phyloP scores from a whole-genome alignment of 2,113 vertebrate species.

The Delphinapterus leucas region DNA sequence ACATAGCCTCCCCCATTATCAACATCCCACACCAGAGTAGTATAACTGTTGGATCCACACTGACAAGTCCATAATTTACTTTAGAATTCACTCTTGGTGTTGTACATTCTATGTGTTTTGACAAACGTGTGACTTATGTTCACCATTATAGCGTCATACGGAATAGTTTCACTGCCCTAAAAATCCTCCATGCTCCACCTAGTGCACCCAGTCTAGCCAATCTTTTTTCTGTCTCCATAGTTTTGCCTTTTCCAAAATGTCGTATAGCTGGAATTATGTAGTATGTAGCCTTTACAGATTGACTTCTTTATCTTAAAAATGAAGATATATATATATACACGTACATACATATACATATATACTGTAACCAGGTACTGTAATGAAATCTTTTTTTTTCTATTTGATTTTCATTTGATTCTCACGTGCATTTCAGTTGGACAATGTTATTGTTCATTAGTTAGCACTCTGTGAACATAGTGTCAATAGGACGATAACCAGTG shows the following conservation, averaged over 20 bases:
- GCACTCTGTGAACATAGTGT: not conserved
- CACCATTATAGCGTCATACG: not conserved
- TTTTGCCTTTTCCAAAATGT: not conserved
- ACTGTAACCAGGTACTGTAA: not conserved
- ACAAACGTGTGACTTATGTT: not conserved
- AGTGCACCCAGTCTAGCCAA: not conserved
- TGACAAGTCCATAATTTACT: not conserved
- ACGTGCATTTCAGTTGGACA: not conserved
- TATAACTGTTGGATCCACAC: not conserved
- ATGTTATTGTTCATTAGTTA: not conserved
- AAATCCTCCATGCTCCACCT: not conserved
- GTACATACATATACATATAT: not conserved
- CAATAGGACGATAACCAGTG: not conserved
- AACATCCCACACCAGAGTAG: not conserved
- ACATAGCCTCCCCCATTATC: no score
- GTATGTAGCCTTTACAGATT: not conserved
- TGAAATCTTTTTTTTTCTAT: not conserved
- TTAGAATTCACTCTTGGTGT: not conserved
- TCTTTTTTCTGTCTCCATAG: not conserved
- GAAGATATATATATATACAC: not conserved
- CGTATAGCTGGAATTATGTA: not conserved
- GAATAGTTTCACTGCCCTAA: not conserved
- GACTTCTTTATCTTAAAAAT: not conserved
- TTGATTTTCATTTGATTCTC: not conserved
- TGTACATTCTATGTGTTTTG: not conserved